A percentile compares a stretch with the other conserved stretches of the same genome.
These are phyloP conservation scores for Aethina tumida DNA, from an alignment of 1,140 invertebrate genomes.

Conservation along the genomic window DNA sequence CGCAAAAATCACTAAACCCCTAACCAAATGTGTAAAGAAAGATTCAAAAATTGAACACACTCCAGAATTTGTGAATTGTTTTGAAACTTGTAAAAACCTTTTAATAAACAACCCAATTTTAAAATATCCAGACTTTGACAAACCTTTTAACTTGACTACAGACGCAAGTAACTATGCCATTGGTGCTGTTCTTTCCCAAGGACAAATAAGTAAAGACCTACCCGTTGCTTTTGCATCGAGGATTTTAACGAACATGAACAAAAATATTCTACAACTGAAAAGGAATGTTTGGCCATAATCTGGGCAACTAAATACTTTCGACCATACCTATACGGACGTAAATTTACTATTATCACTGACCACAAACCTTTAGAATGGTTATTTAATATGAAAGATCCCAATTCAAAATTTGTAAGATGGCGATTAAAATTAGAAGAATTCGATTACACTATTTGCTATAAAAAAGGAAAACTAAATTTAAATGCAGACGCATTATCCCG, in stretches of 20 bases:
- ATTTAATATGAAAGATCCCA: conserved; percentile 34
- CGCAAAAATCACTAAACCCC: conserved; percentile 21
- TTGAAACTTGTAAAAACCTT: conserved; percentile 16
- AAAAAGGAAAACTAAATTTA: conserved; percentile 30
- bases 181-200: conserved; percentile 27
- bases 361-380: conserved; percentile 27
- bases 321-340: conserved; percentile 17
- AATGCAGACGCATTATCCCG: conserved; percentile 9
- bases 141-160: conserved; percentile 27
- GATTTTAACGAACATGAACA: conserved; percentile 22
- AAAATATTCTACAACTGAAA: conserved; percentile 20
- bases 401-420: conserved; percentile 37
- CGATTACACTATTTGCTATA: conserved; percentile 36
- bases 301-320: conserved; percentile 20
- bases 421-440: conserved; percentile 30
- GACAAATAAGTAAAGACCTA: conserved; percentile 1
- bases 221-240: conserved; percentile 5
- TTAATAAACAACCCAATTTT: conserved; percentile 21
- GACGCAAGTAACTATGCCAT: conserved; percentile 30
- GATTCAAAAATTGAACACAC: conserved; percentile 9
- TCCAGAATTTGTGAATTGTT: conserved; percentile 12
- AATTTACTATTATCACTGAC: conserved; percentile 17
- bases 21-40: conserved; percentile 27
- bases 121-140: conserved; percentile 29
- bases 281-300: conserved; percentile 33